Percentiles rank a stretch among this genome's conserved stretches.
phyloP scores from a whole-genome alignment of 2,113 vertebrate species.

The Ageneiosus marmoratus region DNA sequence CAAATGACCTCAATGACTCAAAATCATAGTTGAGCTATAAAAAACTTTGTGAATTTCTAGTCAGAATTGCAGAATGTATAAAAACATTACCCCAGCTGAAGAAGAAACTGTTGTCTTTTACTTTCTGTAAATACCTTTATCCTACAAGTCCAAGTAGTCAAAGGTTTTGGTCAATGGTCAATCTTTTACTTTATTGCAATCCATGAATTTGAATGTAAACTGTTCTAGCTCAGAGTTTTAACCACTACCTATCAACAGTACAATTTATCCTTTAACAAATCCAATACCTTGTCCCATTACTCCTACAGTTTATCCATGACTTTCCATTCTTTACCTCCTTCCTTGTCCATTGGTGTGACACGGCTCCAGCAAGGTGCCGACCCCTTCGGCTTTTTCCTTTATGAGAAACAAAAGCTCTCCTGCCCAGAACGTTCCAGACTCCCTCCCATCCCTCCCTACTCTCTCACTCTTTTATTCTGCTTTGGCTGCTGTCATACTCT shows the following conservation, averaged over 20 bases:
- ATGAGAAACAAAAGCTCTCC: slow-evolving; percentile 59
- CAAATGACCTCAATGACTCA: neutral
- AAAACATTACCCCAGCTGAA: neutral
- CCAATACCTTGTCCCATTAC: neutral
- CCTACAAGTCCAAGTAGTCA: neutral
- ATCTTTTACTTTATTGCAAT: neutral
- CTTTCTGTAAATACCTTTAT: neutral
- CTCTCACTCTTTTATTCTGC: slow-evolving; percentile 48
- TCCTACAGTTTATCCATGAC: slow-evolving; percentile 10
- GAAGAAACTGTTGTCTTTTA: neutral
- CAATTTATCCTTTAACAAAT: slow-evolving; percentile 1
- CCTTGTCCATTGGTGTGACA: slow-evolving; percentile 33
- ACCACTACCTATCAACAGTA: neutral
- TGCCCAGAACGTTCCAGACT: slow-evolving; percentile 53
- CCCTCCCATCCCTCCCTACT: slow-evolving; percentile 25
- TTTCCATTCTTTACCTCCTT: slow-evolving; percentile 18
- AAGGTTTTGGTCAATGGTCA: neutral
- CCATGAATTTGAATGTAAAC: neutral
- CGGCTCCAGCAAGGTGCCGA: slow-evolving; percentile 24
- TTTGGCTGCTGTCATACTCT: slow-evolving; percentile 69
- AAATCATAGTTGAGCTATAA: neutral
- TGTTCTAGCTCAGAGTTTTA: too few relatives aligned
- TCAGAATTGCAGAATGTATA: neutral
- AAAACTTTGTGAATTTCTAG: too few relatives aligned
- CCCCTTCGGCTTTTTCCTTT: slow-evolving; percentile 43